Base-by-base conservation (phyloP, 2,113 vertebrate genomes). In the Carassius gibelio region DNA sequence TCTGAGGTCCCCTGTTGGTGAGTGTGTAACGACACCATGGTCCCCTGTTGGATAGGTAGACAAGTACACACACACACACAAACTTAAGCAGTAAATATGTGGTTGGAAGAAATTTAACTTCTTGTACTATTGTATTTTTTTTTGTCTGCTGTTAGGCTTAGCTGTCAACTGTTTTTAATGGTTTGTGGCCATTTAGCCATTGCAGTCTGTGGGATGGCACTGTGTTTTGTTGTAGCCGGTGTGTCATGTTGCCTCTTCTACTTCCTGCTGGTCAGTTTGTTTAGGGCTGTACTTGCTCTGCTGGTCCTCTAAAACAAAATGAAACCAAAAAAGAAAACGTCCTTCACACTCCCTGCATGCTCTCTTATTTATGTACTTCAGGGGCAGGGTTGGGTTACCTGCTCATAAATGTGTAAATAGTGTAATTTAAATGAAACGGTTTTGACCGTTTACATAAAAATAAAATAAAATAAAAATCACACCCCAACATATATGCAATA, bases 301-400 rank as follows among this genome's bases (percentile, higher is more conserved):
- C 85, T 30, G 61, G 75, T 86, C 84, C 85, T 90, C 89, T 89
- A 88, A 89, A 89, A 74, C 57, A 19, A 69, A 1, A 62, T 1
- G 9, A 17, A 66, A 52, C 50, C 1, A 64, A 64, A 4, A 26
- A 30, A 30, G 26, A 64, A 64, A 14, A 1, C 3, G 89, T 90
- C 90, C 91, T 93, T 91, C 89, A 91, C 76, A 80, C 15, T 48
- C 86, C 88, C 81, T 84, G 36, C 71, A 57, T 42, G 11, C 59
- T 38, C 45, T 90, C 72, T 62, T 83, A 83, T 36, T n/a, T 80
- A 85, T 88, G 87, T 91, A 90, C 91, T 90, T 93, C 88, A 92
- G 89, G 85, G 42, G 42, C 42, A 42, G 42, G 8, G 8, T 42
- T 42, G 42, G 42, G 42, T 42, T 42, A 42, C 42, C 1, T 42